Evolutionary conservation across 2,797 vertebrate genomes (phyloP).

Genomic region (Lindbergichthys nudifrons): DNA sequence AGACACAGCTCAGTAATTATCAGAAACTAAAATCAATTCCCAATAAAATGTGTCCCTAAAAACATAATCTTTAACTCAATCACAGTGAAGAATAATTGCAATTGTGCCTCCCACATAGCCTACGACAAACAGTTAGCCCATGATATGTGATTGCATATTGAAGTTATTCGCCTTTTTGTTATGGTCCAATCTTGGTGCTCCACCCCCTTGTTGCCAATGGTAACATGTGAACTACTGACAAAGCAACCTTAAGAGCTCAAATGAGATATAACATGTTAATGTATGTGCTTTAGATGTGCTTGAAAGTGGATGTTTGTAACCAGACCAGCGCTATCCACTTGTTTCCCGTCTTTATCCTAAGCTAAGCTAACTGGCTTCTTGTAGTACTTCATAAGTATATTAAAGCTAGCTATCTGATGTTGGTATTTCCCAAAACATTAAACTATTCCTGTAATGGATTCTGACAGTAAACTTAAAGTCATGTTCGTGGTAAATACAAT

Average conservation of each 20-base stretch:
- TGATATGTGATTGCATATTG: too few relatives aligned
- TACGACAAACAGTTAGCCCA: too few relatives aligned
- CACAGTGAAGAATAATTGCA: too few relatives aligned
- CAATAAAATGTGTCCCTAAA: not conserved
- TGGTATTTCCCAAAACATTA: not conserved
- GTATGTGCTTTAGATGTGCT: not conserved
- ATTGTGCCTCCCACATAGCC: too few relatives aligned
- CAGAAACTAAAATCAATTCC: not conserved
- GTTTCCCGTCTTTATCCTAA: not conserved
- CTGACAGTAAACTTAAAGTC: not conserved
- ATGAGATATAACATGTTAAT: not conserved
- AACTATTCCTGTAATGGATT: not conserved
- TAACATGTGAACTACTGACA: too few relatives aligned
- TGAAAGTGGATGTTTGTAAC: not conserved
- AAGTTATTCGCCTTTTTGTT: too few relatives aligned
- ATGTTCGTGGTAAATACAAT: constrained; percentile 5
- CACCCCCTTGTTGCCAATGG: too few relatives aligned
- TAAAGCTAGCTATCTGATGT: not conserved
- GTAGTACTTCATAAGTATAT: not conserved
- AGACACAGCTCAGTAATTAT: not conserved
- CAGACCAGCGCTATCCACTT: not conserved
- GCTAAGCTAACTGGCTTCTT: not conserved
- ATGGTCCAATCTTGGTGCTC: too few relatives aligned
- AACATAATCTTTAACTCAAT: too few relatives aligned
- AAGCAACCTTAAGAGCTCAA: too few relatives aligned